Evolutionary conservation across 2,113 vertebrate species (phyloP).

Genomic region (Nesospiza acunhae): DNA sequence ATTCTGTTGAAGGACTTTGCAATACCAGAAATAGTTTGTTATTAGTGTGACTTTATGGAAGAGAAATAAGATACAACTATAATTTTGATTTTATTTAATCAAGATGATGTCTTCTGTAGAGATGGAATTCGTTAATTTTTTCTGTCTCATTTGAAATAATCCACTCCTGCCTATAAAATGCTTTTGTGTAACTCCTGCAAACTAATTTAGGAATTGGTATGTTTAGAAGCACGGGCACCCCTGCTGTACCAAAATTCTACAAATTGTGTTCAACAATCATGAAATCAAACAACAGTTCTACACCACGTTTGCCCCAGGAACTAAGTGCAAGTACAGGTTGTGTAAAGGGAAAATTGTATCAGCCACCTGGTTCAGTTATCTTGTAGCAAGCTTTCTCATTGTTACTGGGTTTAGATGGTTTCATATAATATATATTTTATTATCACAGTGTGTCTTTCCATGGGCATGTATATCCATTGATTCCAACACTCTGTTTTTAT

Average conservation of each 20-base stretch:
- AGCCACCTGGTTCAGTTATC: fast-evolving
- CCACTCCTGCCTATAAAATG: not conserved
- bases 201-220: not conserved
- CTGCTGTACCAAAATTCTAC: not conserved
- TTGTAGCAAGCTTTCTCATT: not conserved
- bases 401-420: too few species aligned
- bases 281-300: too few species aligned
- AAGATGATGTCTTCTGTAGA: not conserved
- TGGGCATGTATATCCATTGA: fast-evolving
- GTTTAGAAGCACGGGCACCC: fast-evolving
- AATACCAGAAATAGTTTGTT: not conserved
- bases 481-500: not conserved
- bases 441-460: not conserved
- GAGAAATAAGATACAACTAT: not conserved
- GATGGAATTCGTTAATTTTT: not conserved
- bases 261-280: not conserved
- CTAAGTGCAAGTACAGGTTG: fast-evolving
- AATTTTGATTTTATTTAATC: not conserved
- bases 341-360: not conserved
- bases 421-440: fast-evolving
- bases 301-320: fast-evolving
- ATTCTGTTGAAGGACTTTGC: not conserved
- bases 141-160: not conserved
- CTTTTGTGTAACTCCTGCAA: not conserved
- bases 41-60: not conserved